Conservation (phyloP, 1,140 invertebrate species). For the Nomia melanderi region DNA sequence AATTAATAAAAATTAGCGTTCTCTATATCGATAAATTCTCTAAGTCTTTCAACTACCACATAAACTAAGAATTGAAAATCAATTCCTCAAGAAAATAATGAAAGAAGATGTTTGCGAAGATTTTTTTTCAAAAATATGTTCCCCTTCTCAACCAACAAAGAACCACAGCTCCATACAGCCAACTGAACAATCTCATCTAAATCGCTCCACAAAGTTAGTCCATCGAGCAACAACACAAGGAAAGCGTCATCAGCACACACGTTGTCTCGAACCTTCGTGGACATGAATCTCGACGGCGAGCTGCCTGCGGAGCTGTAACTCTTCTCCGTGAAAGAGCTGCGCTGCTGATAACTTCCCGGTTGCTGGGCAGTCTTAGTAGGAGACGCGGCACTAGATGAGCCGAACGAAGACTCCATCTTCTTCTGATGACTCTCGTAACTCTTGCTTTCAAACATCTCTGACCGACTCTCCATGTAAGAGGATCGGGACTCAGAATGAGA, state of each 20-base stretch:
- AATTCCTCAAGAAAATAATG: too few relatives aligned
- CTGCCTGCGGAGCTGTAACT: constrained; percentile 59
- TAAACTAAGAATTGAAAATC: too few relatives aligned
- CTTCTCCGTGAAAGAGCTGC: constrained; percentile 73
- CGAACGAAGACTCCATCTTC: constrained; percentile 58
- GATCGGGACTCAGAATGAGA: constrained; percentile 70
- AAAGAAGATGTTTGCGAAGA: too few relatives aligned
- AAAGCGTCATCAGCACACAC: constrained; percentile 45
- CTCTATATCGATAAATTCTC: too few relatives aligned
- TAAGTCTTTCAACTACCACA: too few relatives aligned
- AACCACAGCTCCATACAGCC: too few relatives aligned
- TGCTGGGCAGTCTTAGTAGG: neutral
- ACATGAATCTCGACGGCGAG: constrained; percentile 53
- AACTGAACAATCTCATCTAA: neutral
- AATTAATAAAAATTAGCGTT: too few relatives aligned
- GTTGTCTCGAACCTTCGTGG: constrained; percentile 75
- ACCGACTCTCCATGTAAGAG: constrained; percentile 71
- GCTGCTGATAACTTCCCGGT: constrained; percentile 56
- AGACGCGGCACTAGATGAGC: too few relatives aligned
- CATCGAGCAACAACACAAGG: neutral
- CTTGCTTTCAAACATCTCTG: constrained; percentile 72
- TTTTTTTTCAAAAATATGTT: too few relatives aligned
- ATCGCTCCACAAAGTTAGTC: neutral
- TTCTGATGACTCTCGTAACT: constrained; percentile 66
- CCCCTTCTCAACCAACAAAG: too few relatives aligned